Percentiles rank a stretch among this genome's conserved stretches.
Evolutionary conservation across 2,797 vertebrate species (phyloP).

Genomic region (Gastrophryne carolinensis): DNA sequence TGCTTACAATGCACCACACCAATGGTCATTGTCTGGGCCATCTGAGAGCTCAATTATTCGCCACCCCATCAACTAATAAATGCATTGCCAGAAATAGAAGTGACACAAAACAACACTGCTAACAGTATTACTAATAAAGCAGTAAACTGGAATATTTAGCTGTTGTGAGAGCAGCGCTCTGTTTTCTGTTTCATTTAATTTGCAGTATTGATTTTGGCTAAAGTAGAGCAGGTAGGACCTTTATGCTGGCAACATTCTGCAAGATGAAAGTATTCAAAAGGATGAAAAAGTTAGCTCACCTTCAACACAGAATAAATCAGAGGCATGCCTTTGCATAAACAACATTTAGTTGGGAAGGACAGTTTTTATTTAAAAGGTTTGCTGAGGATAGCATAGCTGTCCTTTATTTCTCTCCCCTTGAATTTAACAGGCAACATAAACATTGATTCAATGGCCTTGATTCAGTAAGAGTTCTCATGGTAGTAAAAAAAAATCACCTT

Average conservation of each 20-base stretch:
- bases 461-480: background rate
- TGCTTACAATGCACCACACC: constrained; percentile 36
- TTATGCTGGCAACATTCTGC: background rate
- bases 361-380: background rate
- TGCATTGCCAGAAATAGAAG: constrained; percentile 39
- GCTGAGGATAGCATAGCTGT: background rate
- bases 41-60: constrained; percentile 35
- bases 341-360: background rate
- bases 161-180: constrained; percentile 1
- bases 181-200: constrained; percentile 25
- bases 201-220: constrained; percentile 36
- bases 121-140: constrained; percentile 34
- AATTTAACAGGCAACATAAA: background rate
- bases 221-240: background rate
- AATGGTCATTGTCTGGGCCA: constrained; percentile 15
- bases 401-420: background rate
- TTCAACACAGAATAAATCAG: constrained; percentile 6
- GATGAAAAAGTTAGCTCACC: background rate
- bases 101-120: constrained; percentile 1
- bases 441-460: background rate
- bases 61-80: constrained; percentile 44
- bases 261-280: constrained; percentile 13
- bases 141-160: constrained; percentile 12
- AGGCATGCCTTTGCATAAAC: background rate
- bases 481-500: background rate